These are phyloP conservation scores for Troides helena DNA, from an alignment of 2,888 invertebrate genomes.

Conservation along the genomic window DNA sequence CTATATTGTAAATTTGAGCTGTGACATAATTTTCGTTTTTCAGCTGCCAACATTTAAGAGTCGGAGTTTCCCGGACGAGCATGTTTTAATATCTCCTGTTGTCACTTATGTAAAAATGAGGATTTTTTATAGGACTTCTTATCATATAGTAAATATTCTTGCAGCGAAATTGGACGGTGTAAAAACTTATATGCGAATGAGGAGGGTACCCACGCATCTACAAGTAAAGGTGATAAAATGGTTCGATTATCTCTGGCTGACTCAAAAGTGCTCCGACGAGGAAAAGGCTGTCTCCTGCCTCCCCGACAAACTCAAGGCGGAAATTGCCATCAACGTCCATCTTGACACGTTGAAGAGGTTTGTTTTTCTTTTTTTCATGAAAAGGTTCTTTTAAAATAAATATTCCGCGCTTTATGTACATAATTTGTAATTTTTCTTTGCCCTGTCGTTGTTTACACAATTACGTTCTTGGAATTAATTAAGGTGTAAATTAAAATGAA, in stretches of 20 bases:
- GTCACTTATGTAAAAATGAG: too few species aligned
- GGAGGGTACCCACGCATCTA: slow-evolving; percentile 95
- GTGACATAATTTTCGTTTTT: too few species aligned
- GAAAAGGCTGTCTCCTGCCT: slow-evolving; percentile 97
- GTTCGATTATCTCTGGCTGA: slow-evolving; percentile 99
- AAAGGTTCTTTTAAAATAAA: slow-evolving; percentile 13
- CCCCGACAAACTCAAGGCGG: slow-evolving; percentile 98
- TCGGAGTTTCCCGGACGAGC: too few species aligned
- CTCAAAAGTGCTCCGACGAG: slow-evolving; percentile 98
- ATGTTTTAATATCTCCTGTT: too few species aligned
- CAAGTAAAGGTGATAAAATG: slow-evolving; percentile 98
- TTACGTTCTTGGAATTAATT: background rate
- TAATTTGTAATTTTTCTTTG: slow-evolving; percentile 1
- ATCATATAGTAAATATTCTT: slow-evolving; percentile 55
- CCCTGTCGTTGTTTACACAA: background rate
- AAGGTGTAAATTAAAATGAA: background rate
- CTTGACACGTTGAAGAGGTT: slow-evolving; percentile 94
- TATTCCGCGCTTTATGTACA: slow-evolving; percentile 17
- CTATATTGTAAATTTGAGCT: too few species aligned
- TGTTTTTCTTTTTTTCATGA: slow-evolving; percentile 16
- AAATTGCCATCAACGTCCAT: slow-evolving; percentile 99
- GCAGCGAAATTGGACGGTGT: slow-evolving; percentile 98
- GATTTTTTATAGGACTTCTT: background rate
- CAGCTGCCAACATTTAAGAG: too few species aligned
- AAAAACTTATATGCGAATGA: slow-evolving; percentile 99